These are phyloP conservation scores for Dendrophyllia cribrosa DNA, from an alignment of 64 coral and sea anemone genomes.

Conservation along the genomic window DNA sequence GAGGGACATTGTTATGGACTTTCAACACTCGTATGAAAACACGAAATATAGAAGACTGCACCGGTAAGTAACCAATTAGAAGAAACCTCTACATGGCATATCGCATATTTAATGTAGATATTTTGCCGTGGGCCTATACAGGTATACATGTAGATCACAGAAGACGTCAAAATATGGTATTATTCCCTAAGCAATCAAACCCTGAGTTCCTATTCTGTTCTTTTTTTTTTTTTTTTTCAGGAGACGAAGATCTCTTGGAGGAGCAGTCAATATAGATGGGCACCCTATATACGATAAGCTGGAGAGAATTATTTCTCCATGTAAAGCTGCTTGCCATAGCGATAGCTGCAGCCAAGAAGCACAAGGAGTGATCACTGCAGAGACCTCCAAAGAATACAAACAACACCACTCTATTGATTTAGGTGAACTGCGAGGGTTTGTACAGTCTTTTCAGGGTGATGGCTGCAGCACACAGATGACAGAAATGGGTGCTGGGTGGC, in stretches of 20 bases:
- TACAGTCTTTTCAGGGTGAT: background rate
- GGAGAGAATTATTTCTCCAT: background rate
- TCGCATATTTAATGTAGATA: no score
- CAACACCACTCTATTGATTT: background rate
- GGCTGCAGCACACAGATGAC: background rate
- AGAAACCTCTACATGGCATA: no score
- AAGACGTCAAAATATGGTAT: no score
- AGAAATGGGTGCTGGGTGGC: background rate
- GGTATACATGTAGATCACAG: no score
- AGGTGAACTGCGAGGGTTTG: background rate
- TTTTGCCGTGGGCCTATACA: no score
- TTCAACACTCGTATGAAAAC: background rate
- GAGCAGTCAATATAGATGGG: background rate
- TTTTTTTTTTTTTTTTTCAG: background rate
- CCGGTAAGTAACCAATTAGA: background rate
- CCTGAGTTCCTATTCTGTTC: no score
- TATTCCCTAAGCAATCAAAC: no score
- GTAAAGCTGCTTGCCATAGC: background rate
- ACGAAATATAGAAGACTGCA: background rate
- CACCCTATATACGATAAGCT: background rate
- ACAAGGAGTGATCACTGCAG: background rate
- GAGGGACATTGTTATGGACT: background rate
- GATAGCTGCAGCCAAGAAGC: background rate
- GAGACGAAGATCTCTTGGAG: background rate
- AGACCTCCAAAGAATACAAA: background rate